phyloP scores from a whole-genome alignment of 1,140 invertebrate genomes.

The Phymorhynchus buccinoides region DNA sequence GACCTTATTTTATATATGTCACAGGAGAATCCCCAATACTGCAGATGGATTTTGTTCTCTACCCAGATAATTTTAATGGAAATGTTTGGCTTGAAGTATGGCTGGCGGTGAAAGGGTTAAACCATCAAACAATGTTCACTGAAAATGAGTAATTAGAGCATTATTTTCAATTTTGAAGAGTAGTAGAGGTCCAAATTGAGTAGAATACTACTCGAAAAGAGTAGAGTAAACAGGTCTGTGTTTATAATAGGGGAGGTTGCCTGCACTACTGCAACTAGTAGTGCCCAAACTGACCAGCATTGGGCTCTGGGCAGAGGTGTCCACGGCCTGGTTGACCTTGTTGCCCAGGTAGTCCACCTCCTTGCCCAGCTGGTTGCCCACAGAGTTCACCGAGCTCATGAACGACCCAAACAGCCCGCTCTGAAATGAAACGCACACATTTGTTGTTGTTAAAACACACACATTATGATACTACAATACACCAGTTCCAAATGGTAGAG shows the following conservation, averaged over 20 bases:
- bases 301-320: conserved; percentile 40
- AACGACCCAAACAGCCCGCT: conserved; percentile 52
- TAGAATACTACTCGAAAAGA: too few species aligned
- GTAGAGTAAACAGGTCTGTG: too few species aligned
- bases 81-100: too few species aligned
- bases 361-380: conserved; percentile 48
- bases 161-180: background rate
- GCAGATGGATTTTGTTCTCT: too few species aligned
- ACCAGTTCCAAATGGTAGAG: too few species aligned
- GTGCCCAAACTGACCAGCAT: conserved; percentile 46
- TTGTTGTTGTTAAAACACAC: background rate
- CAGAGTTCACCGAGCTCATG: conserved; percentile 49
- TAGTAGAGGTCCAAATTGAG: too few species aligned
- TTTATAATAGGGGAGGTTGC: background rate
- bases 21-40: too few species aligned
- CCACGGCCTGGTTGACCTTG: conserved; percentile 45
- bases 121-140: too few species aligned
- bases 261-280: background rate
- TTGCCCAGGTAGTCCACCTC: conserved; percentile 50
- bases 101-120: too few species aligned
- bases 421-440: conserved; percentile 42
- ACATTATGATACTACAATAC: too few species aligned
- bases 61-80: too few species aligned
- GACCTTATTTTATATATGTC: too few species aligned
- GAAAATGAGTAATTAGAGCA: background rate